Evolutionary conservation across 2,113 vertebrate genomes (phyloP).

Genomic region (Gracilinanus agilis): DNA sequence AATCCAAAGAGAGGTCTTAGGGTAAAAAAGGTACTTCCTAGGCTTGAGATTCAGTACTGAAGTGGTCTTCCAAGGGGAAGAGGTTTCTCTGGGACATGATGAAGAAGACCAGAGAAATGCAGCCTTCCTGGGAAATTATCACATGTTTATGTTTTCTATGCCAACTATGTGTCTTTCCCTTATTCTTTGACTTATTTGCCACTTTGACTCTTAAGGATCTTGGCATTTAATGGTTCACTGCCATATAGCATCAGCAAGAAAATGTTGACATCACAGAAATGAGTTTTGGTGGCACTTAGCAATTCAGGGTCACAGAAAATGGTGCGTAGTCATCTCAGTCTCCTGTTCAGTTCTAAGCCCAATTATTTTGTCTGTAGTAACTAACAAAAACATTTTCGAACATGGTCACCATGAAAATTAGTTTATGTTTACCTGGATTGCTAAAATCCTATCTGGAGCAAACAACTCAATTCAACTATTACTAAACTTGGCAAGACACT

Average conservation of each 20-base stretch:
- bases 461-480: background rate
- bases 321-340: background rate
- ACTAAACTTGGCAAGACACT: background rate
- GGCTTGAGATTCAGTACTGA: background rate
- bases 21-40: background rate
- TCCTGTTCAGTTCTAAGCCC: background rate
- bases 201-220: background rate
- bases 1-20: background rate
- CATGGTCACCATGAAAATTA: background rate
- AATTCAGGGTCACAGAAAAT: background rate
- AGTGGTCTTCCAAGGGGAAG: background rate
- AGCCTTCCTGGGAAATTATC: background rate
- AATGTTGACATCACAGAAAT: background rate
- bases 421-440: background rate
- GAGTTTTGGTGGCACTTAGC: background rate
- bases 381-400: background rate
- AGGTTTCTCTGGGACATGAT: background rate
- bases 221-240: background rate
- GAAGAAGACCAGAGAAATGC: background rate
- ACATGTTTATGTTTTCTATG: background rate
- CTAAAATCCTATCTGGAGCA: conserved; percentile 49
- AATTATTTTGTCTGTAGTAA: background rate
- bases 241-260: background rate
- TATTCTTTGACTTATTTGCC: background rate
- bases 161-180: background rate